These are phyloP conservation scores for Propithecus deckenii DNA, from an alignment of 2,797 vertebrate genomes.

Conservation along the genomic window DNA sequence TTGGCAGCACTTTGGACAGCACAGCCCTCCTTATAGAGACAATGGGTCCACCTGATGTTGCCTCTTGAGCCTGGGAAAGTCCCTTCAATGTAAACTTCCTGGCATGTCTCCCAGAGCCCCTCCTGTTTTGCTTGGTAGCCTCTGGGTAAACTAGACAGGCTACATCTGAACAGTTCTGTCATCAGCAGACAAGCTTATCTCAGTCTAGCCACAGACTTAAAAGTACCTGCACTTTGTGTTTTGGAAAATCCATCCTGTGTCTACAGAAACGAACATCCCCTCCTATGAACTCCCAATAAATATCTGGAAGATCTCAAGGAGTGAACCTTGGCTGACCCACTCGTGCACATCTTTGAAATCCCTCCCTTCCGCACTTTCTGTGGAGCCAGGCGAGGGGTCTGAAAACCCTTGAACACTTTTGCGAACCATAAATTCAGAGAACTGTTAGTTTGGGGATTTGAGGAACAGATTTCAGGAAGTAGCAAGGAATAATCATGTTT, in stretches of 20 bases:
- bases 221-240: slow-evolving; percentile 65
- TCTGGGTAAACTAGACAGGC: slow-evolving; percentile 47
- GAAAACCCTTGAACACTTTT: slow-evolving; percentile 79
- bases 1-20: not conserved
- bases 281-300: slow-evolving; percentile 76
- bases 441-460: slow-evolving; percentile 79
- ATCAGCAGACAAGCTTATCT: slow-evolving; percentile 67
- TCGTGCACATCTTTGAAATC: slow-evolving; percentile 80
- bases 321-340: slow-evolving; percentile 86
- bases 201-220: slow-evolving; percentile 73
- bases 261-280: slow-evolving; percentile 70
- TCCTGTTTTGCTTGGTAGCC: slow-evolving; percentile 47
- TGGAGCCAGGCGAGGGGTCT: slow-evolving; percentile 75
- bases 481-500: slow-evolving; percentile 81
- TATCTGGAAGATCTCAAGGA: slow-evolving; percentile 85
- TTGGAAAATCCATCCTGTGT: slow-evolving; percentile 70
- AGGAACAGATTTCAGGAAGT: slow-evolving; percentile 83
- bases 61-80: slow-evolving; percentile 4
- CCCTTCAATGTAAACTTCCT: slow-evolving; percentile 1
- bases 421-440: slow-evolving; percentile 81
- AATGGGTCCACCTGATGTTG: not conserved
- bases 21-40: not conserved
- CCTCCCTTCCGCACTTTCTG: slow-evolving; percentile 79
- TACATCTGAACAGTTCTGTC: slow-evolving; percentile 45
- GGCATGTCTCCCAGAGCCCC: not conserved